Evolutionary conservation across 1,140 invertebrate species (phyloP), one percentile per base, ranked within the genome.

Genomic region (Diorhabda sublineata): DNA sequence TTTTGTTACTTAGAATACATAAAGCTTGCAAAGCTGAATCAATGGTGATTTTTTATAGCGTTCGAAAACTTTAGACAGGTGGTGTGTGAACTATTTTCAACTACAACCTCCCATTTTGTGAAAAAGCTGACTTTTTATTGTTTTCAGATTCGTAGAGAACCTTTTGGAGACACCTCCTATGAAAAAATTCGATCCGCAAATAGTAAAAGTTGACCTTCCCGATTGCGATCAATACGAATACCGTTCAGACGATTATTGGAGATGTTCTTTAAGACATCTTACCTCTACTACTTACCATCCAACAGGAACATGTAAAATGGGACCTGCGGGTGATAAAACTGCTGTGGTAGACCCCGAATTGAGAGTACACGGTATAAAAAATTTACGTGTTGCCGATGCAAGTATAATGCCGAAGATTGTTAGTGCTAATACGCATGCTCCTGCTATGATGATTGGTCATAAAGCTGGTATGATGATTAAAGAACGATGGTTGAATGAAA

Each of bases 251-350:
- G 89, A 91, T 52, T 96, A 96, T 78, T 94, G 93, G 92, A 91
- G 91, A 74, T 96, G 94, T 73, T 87, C 89, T 64, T 82, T 92
- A 3, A 84, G 91, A 64, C 91, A 94, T 74, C 93, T 93, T 69
- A 93, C 92, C 0, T 91, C 92, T 70, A 93, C 92, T 0, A 93
- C 94, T 58, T 95, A 95, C 75, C 92, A 95, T 84, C 92, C 92
- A 0, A 87, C 89, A 0, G 89, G 92, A 0, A 96, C 93, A 0
- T 92, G 90, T 73, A 94, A 93, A 80, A 96, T 95, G 94, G 94
- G 94, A 3, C 90, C 91, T 0, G 85, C 82, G 57, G 82, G 82
- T 57, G 93, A 95, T 78, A 84, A 85, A 0, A 87, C 85, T 0
- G 91, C 93, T 2, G 94, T 96, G 0, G 93, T 96, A 0, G 92